A percentile compares a stretch with the other conserved stretches of the same genome.
These are phyloP conservation scores for Ceramica pisi DNA, from an alignment of 2,888 invertebrate genomes.

Conservation along the genomic window DNA sequence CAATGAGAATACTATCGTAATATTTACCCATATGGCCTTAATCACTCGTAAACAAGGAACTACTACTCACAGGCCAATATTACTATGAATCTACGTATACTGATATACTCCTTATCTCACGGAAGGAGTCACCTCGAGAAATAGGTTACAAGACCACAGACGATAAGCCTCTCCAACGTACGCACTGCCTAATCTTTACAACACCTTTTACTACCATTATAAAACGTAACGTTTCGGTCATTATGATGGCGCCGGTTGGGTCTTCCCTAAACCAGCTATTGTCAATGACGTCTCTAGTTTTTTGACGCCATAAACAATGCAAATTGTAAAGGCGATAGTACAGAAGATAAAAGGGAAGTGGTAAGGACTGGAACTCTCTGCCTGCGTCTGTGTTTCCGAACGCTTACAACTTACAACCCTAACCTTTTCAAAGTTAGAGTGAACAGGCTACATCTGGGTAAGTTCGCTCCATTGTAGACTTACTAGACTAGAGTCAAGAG, in stretches of 20 bases:
- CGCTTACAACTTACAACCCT: too few relatives aligned
- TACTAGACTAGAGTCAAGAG: too few relatives aligned
- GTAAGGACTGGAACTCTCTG: too few relatives aligned
- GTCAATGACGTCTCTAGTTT: background rate
- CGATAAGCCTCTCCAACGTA: slow-evolving; percentile 41
- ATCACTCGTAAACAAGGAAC: background rate
- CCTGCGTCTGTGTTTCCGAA: too few relatives aligned
- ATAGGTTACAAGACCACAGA: slow-evolving; percentile 47
- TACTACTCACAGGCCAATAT: background rate
- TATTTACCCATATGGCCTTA: background rate
- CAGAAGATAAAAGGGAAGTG: too few relatives aligned
- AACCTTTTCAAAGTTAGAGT: too few relatives aligned
- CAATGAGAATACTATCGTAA: background rate
- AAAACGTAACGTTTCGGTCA: slow-evolving; percentile 26
- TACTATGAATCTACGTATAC: background rate
- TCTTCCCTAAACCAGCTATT: slow-evolving; percentile 11
- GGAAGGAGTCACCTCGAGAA: slow-evolving; percentile 36
- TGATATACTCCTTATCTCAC: too few relatives aligned
- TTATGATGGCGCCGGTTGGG: slow-evolving; percentile 41
- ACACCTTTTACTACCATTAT: slow-evolving; percentile 39
- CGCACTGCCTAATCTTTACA: slow-evolving; percentile 37
- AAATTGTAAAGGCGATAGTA: too few relatives aligned
- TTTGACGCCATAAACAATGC: background rate
- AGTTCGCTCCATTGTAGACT: too few relatives aligned
- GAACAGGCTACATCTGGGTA: too few relatives aligned